A percentile compares a stretch with the other conserved stretches of the same genome.
Evolutionary conservation across 2,888 invertebrate genomes (phyloP).

Genomic region (Trissoscelio sp.): DNA sequence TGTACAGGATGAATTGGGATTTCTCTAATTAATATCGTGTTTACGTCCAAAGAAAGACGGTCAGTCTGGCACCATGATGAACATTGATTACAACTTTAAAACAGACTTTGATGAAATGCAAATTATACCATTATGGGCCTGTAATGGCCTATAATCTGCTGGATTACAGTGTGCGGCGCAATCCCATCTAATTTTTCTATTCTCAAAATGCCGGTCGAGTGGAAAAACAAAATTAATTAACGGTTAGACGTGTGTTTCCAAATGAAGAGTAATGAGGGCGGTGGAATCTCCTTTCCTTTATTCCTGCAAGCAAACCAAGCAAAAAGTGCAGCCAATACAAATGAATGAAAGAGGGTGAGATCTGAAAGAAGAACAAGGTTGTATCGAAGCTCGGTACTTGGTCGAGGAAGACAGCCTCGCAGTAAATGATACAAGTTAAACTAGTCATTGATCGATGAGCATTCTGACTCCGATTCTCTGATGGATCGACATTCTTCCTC

Average conservation of each 20-base stretch:
- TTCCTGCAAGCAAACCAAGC: constrained; percentile 25
- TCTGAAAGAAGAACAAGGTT: not conserved
- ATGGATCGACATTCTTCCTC: constrained; percentile 45
- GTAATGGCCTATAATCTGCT: constrained; percentile 51
- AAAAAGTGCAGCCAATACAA: constrained; percentile 54
- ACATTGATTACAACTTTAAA: constrained; percentile 60
- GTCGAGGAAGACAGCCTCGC: constrained; percentile 19
- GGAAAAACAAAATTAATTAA: constrained; percentile 65
- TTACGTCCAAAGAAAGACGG: constrained; percentile 40
- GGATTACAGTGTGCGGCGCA: constrained; percentile 37
- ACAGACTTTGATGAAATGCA: constrained; percentile 59
- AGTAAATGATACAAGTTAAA: constrained; percentile 65
- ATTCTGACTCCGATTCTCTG: constrained; percentile 56
- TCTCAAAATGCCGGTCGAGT: constrained; percentile 28
- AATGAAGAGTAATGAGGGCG: constrained; percentile 63
- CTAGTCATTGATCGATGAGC: constrained; percentile 65
- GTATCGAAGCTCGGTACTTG: constrained; percentile 8
- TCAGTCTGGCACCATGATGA: constrained; percentile 22
- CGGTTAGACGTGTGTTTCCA: constrained; percentile 57
- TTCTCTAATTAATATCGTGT: constrained; percentile 52
- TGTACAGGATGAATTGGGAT: constrained; percentile 19
- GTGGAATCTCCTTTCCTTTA: constrained; percentile 49
- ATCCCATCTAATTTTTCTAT: constrained; percentile 57
- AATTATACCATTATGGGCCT: constrained; percentile 52
- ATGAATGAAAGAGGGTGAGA: constrained; percentile 48